These are phyloP conservation scores for Camelus dromedarius DNA, from an alignment of 2,113 vertebrate species.

Conservation along the genomic window DNA sequence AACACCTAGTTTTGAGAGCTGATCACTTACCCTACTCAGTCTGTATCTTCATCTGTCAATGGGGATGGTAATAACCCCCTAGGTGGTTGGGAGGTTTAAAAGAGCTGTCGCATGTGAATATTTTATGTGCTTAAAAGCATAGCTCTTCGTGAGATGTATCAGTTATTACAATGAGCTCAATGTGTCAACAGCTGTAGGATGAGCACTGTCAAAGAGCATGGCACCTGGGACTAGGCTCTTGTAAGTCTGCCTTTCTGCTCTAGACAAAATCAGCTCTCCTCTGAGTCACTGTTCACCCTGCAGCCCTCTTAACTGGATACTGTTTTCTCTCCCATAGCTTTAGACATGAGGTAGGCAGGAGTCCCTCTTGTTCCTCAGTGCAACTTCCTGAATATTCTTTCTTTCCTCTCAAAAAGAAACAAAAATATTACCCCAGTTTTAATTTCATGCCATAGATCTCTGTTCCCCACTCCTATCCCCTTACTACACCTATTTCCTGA, in stretches of 20 bases:
- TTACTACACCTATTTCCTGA: background rate
- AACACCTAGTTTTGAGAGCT: background rate
- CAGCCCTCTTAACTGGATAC: background rate
- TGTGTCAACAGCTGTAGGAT: background rate
- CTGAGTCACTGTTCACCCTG: background rate
- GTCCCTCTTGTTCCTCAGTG: background rate
- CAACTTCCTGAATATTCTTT: background rate
- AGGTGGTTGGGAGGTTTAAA: background rate
- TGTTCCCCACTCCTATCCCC: background rate
- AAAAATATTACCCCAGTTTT: background rate
- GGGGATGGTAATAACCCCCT: background rate
- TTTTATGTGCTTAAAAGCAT: background rate
- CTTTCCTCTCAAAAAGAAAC: background rate
- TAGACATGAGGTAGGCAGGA: background rate
- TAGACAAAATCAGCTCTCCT: background rate
- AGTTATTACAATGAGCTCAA: background rate
- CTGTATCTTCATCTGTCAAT: background rate
- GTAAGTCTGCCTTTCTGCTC: background rate
- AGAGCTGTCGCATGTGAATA: background rate
- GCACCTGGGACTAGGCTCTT: background rate
- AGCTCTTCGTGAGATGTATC: background rate
- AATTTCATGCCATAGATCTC: background rate
- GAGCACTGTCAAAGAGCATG: background rate
- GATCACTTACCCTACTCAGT: background rate
- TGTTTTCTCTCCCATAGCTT: background rate